Evolutionary conservation across 2,888 invertebrate genomes (phyloP).

Genomic region (Hydriomena furcata): DNA sequence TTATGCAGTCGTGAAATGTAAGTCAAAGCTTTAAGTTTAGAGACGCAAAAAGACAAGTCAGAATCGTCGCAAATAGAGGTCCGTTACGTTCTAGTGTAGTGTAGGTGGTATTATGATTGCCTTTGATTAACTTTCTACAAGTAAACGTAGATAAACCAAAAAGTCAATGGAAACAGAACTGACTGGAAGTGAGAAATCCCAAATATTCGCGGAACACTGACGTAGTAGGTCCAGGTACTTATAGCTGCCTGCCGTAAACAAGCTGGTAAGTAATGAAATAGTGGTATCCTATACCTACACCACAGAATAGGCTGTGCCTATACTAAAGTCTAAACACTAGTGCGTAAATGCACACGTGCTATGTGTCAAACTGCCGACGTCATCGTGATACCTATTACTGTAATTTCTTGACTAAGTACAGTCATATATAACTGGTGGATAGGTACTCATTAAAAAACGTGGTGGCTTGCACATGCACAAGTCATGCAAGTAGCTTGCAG

Average conservation of each 20-base stretch:
- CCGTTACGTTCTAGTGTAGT: no score
- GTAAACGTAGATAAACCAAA: no score
- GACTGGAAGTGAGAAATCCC: not conserved
- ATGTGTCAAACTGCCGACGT: slow-evolving; percentile 7
- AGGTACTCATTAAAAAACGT: not conserved
- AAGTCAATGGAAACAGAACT: no score
- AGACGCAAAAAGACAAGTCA: not conserved
- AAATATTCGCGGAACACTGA: slow-evolving; percentile 3
- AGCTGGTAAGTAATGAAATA: no score
- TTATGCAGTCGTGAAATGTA: not conserved
- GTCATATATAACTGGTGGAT: not conserved
- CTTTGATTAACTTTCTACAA: no score
- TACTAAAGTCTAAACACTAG: not conserved
- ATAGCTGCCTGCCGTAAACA: not conserved
- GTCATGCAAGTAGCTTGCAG: no score
- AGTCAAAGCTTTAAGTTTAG: not conserved
- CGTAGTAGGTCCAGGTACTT: slow-evolving; percentile 1
- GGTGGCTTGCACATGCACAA: no score
- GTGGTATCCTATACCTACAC: no score
- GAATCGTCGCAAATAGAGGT: no score
- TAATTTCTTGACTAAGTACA: not conserved
- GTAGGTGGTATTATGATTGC: no score
- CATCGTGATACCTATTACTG: not conserved
- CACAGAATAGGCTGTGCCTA: no score
- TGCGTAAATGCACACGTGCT: slow-evolving; percentile 7